Conservation (phyloP, 2,888 invertebrate genomes). For the Nasonia oneida region DNA sequence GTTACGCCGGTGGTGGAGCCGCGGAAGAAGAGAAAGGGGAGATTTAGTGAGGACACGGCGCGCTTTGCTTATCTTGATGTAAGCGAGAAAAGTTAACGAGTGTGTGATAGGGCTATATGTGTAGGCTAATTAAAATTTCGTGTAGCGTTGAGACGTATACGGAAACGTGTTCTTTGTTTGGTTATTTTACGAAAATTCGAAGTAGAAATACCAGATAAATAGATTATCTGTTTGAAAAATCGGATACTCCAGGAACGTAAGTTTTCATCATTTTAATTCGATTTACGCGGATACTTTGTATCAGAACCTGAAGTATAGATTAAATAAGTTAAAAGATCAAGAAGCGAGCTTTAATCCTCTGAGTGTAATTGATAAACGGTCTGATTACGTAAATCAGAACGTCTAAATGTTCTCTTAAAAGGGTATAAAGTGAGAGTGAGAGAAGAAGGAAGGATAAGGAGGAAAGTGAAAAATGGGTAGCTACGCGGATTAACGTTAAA, state of each 20-base stretch:
- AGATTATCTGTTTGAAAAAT: too few relatives aligned
- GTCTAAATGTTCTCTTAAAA: conserved; percentile 59
- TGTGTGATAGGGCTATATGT: conserved; percentile 19
- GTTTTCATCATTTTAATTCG: conserved; percentile 52
- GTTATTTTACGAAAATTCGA: conserved; percentile 8
- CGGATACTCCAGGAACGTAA: conserved; percentile 47
- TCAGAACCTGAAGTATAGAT: conserved; percentile 46
- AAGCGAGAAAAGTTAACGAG: conserved; percentile 33
- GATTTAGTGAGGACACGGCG: conserved; percentile 56
- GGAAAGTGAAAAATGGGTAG: conserved; percentile 34
- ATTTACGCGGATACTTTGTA: too few relatives aligned
- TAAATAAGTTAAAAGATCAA: conserved; percentile 37
- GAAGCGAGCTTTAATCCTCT: conserved; percentile 17
- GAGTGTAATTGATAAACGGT: conserved; percentile 60
- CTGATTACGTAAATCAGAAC: conserved; percentile 66
- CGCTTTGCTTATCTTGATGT: conserved; percentile 58
- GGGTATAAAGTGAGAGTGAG: conserved; percentile 22
- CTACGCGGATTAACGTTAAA: conserved; percentile 56
- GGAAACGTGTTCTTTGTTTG: background rate
- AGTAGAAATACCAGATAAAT: too few relatives aligned
- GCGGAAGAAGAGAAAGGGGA: conserved; percentile 43
- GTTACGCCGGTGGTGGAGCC: conserved; percentile 1
- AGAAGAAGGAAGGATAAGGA: background rate
- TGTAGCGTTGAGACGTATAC: background rate
- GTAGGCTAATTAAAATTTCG: conserved; percentile 51